These are phyloP conservation scores for Ctenodactylus gundi DNA, from an alignment of 2,113 vertebrate genomes.

Conservation along the genomic window DNA sequence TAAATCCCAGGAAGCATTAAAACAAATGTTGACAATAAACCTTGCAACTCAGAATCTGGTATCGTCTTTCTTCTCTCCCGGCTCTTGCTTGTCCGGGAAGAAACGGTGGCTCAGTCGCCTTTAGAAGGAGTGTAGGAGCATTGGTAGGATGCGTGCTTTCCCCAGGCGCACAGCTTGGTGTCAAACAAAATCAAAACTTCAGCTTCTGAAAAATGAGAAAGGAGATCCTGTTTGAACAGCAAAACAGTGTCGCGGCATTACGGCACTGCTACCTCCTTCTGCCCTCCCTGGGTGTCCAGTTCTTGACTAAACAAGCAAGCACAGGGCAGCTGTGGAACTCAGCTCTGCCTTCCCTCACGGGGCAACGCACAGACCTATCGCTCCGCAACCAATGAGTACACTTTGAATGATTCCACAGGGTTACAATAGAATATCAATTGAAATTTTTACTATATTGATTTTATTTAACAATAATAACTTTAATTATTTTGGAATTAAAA, in stretches of 20 bases:
- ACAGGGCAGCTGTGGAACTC: background rate
- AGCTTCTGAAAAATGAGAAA: background rate
- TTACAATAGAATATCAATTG: background rate
- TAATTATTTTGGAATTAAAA: constrained; percentile 47
- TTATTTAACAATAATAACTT: constrained; percentile 29
- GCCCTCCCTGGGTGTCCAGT: background rate
- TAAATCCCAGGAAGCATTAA: background rate
- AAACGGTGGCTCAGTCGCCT: background rate
- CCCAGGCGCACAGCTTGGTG: background rate
- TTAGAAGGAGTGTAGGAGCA: background rate
- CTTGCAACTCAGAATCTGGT: background rate
- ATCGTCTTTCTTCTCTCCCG: too few species aligned
- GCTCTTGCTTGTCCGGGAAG: background rate
- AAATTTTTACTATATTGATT: background rate
- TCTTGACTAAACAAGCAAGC: background rate
- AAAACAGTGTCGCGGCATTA: background rate
- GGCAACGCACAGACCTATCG: accelerated
- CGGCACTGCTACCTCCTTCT: accelerated
- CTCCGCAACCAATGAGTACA: background rate
- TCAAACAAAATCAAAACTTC: background rate
- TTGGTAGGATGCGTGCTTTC: background rate
- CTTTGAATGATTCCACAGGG: background rate
- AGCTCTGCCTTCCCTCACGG: background rate
- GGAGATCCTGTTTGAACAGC: background rate
- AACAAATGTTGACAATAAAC: background rate